Evolutionary conservation across 2,888 invertebrate species (phyloP), one percentile per base, ranked within the genome.

Genomic region (Timema podura): DNA sequence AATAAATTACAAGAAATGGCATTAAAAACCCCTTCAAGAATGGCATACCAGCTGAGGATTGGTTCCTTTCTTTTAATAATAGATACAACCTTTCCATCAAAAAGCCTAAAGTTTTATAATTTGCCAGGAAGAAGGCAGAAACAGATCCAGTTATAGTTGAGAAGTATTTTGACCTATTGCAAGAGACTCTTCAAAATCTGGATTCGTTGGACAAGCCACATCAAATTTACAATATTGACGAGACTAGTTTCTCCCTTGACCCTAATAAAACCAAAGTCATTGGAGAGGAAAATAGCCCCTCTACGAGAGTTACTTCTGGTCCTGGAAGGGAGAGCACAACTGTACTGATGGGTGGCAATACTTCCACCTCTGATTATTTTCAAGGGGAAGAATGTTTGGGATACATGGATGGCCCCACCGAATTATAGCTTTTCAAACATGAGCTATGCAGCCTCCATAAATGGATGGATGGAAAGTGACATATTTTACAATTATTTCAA

Each of bases 351-450:
- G 68, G 70, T 15, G 70, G 71, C 61, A 75, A 61, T 75, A 74
- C 74, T 74, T 11, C 77, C 77, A 45, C 80, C 79, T 48, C 72
- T 80, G 46, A 78, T 80, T 48, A 77, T 79, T 59, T 78, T 76
- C 73, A 78, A 79, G 70, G 76, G 78, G 15, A 79, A 78, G 74
- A 75, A 77, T 75, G 72, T 78, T n/a, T 81, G 79, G 78, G n/a
- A n/a, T 72, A 73, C 76, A 67, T 80, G 78, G 79, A 72, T 76
- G 65, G 77, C 78, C 46, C 72, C 73, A 51, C 73, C 73, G 16
- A 13, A 13, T 13, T 9, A 1, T 67, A 74, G 70, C 71, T 54
- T 68, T 73, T 76, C 76, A 54, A 75, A 74, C 11, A 78, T 76
- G 13, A 59, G 72, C 6, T 77, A 77, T n/a, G n/a, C n/a, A n/a